Percentiles rank a stretch among this genome's conserved stretches.
phyloP scores from a whole-genome alignment of 2,797 vertebrate genomes.

The Melanotaenia trifasciata region DNA sequence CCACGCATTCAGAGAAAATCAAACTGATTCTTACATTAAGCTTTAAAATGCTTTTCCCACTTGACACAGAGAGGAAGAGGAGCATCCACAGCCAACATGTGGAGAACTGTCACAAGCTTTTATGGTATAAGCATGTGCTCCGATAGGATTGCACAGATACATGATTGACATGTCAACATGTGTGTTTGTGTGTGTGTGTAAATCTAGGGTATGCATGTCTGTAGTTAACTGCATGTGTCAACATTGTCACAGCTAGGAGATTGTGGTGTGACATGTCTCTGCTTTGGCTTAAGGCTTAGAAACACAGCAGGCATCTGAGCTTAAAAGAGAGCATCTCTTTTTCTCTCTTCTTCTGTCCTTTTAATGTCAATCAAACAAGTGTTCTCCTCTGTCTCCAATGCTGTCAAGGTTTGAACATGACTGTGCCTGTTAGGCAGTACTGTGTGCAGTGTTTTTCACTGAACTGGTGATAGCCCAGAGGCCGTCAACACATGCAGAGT shows the following conservation, averaged over 20 bases:
- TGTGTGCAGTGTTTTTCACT: slow-evolving; percentile 58
- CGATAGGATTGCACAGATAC: slow-evolving; percentile 22
- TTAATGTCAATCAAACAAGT: slow-evolving; percentile 53
- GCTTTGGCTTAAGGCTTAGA: slow-evolving; percentile 52
- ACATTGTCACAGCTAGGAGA: slow-evolving; percentile 65
- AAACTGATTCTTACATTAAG: slow-evolving; percentile 63
- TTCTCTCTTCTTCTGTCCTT: slow-evolving; percentile 7
- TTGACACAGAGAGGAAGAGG: slow-evolving; percentile 47
- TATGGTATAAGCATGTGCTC: slow-evolving; percentile 36
- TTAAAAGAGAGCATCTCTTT: slow-evolving; percentile 41
- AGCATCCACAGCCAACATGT: slow-evolving; percentile 21
- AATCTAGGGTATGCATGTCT: slow-evolving; percentile 6
- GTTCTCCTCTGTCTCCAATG: slow-evolving; percentile 40
- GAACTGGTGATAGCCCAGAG: slow-evolving; percentile 66
- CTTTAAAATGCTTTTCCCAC: slow-evolving; percentile 61
- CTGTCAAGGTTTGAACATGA: slow-evolving; percentile 58
- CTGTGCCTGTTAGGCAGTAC: slow-evolving; percentile 52
- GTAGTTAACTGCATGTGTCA: slow-evolving; percentile 25
- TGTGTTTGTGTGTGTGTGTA: neutral
- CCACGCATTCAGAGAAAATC: slow-evolving; percentile 35
- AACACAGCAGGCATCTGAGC: slow-evolving; percentile 49
- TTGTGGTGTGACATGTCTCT: slow-evolving; percentile 63
- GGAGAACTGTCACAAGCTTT: slow-evolving; percentile 44
- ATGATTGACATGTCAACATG: neutral
- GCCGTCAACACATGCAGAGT: slow-evolving; percentile 58